Conservation (phyloP, 2,797 vertebrate genomes). For the Centroberyx gerrardi region DNA sequence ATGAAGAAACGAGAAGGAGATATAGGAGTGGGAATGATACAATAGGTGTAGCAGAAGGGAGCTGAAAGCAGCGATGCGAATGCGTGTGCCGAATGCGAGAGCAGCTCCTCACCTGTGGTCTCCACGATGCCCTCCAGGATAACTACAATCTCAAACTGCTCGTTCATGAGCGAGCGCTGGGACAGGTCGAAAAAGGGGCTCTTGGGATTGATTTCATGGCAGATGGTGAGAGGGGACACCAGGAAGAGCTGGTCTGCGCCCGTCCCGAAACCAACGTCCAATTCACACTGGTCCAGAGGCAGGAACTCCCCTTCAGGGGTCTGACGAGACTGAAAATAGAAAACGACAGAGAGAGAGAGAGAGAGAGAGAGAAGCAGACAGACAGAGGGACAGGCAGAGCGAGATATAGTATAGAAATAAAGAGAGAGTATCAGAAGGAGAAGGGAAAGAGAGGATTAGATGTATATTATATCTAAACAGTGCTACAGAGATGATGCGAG, state of each 20-base stretch:
- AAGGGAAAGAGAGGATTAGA: conserved; percentile 32
- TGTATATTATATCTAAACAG: background rate
- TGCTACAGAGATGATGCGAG: too few species aligned
- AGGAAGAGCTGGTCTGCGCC: conserved; percentile 94
- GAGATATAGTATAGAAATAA: background rate
- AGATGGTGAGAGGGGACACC: conserved; percentile 94
- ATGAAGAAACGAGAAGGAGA: background rate
- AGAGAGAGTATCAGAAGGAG: background rate
- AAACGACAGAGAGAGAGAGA: background rate
- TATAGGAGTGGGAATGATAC: background rate
- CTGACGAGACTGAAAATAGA: conserved; percentile 88
- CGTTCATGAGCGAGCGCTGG: conserved; percentile 89
- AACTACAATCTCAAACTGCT: conserved; percentile 94
- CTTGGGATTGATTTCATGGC: conserved; percentile 92
- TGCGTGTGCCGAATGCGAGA: background rate
- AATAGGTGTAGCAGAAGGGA: background rate
- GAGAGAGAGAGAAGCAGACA: background rate
- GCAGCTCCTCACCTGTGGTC: conserved; percentile 87
- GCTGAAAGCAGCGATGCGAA: conserved; percentile 4
- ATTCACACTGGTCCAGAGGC: conserved; percentile 92
- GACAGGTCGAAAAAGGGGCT: conserved; percentile 94
- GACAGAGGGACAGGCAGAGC: background rate
- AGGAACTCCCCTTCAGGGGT: conserved; percentile 94
- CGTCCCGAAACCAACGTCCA: conserved; percentile 94
- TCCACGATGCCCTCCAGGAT: conserved; percentile 95